phyloP scores from a whole-genome alignment of 1,140 invertebrate species.

The Lepidurus couesii region DNA sequence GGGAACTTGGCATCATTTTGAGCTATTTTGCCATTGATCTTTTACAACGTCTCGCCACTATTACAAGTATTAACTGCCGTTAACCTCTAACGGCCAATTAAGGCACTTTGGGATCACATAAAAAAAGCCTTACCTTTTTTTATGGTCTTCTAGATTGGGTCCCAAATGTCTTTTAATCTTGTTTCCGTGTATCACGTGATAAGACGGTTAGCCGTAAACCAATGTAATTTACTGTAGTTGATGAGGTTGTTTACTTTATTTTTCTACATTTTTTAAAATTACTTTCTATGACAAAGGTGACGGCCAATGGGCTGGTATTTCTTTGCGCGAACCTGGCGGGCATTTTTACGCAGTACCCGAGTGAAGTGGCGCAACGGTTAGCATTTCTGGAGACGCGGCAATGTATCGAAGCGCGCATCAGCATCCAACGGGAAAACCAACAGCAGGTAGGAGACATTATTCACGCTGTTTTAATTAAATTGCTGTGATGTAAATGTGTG shows the following conservation, averaged over 20 bases:
- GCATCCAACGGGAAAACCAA: slow-evolving; percentile 89
- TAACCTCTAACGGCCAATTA: neutral
- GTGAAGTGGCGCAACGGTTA: slow-evolving; percentile 81
- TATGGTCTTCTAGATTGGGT: neutral
- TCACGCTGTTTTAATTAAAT: slow-evolving; percentile 6
- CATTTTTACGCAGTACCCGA: slow-evolving; percentile 84
- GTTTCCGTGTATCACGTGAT: neutral
- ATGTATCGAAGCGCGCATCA: slow-evolving; percentile 85
- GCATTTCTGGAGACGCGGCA: slow-evolving; percentile 91
- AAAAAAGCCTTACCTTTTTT: neutral
- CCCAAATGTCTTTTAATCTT: neutral
- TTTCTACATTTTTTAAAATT: neutral
- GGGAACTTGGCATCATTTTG: neutral
- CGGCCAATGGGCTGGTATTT: slow-evolving; percentile 62
- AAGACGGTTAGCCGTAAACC: neutral
- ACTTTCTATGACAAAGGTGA: slow-evolving; percentile 44
- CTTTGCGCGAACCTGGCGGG: slow-evolving; percentile 78
- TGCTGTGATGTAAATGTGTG: neutral
- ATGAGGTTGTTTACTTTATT: neutral
- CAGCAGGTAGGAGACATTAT: slow-evolving; percentile 69
- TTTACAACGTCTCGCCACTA: neutral
- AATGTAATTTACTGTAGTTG: neutral
- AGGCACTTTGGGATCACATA: neutral
- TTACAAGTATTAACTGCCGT: neutral
- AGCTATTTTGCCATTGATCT: neutral